Base-by-base conservation (phyloP, 2,797 vertebrate species). In the Poeciliopsis gracilis region DNA sequence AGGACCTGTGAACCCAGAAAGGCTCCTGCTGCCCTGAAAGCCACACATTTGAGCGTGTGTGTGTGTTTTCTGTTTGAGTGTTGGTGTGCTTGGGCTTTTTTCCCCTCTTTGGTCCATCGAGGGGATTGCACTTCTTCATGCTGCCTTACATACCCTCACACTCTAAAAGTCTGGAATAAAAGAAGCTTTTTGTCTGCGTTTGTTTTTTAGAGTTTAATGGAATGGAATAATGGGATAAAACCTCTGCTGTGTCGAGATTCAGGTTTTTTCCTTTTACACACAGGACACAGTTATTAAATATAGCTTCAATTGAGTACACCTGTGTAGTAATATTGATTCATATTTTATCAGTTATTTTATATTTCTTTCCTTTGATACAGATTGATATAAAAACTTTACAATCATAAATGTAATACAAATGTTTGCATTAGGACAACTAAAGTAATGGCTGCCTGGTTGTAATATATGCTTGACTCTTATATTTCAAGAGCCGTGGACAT, bases 141-240 rank as follows among this genome's bases (percentile, higher is more conserved):
- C 76, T 51, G 72, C 88, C 86, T 86, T 66, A 77, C 67, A 78
- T 86, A 72, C 80, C 73, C 84, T 38, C 79, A 84, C 72, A 78
- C 87, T 90, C 72, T 84, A 33, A 88, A 88, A 78, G 80, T 82
- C 79, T 82, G 83, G 51, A 80, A 84, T 80, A 77, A 87, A 84
- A 79, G 36, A 77, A 25, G 70, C 82, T 87, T 89, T 88, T 86
- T 88, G 78, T 88, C 82, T 79, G 75, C 3, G 41, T 90, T 87
- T 83, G 86, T 87, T 86, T 90, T 73, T 70, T 20, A 13, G 75
- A 76, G 88, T 89, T 88, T 90, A 93, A 93, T 93, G 89, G 89
- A 89, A 80, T 46, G 87, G 90, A 92, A 92, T 92, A 88, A 93
- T 73, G 41, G 83, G 84, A 83, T 79, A 84, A 85, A 90, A 85